Evolutionary conservation across 2,113 vertebrate species (phyloP), one percentile per base, ranked within the genome.

Genomic region (Planiliza haematocheilus): DNA sequence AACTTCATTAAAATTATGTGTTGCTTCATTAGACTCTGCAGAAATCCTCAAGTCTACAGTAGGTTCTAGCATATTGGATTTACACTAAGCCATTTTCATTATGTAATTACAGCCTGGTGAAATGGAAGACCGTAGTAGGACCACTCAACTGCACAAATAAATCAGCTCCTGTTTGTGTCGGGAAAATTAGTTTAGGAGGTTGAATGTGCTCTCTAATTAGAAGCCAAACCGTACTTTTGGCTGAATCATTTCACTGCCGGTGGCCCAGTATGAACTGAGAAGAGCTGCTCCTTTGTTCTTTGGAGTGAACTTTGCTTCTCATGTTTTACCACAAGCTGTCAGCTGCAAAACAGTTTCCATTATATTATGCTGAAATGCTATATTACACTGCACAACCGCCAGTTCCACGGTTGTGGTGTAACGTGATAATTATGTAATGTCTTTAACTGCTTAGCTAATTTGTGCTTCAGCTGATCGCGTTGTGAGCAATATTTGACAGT

Each of bases 81-180:
- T 49, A 66, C 7, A 48, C 52, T 21, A 60, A 83, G 64, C 63
- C 30, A 10, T 81, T 83, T 75, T 74, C 48, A 74, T 84, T 62
- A 85, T 58, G 51, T 43, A 83, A 86, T 86, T 86, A 81, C 57
- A 77, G 41, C 10, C 53, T 77, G 61, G 69, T 38, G 64, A 61
- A 84, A 79, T 53, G 10, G 34, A 69, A 72, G 64, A 70, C 17
- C 52, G 62, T 42, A 4, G 18, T 66, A 11, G 9, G 12, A 65
- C 50, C 37, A 12, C 24, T 77, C 70, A 55, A 30, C 53, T 3
- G 50, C 8, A 51, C 7, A 7, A 68, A 80, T 78, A 52, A 80
- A 88, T 78, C 77, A 79, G 42, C 10, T 50, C 57, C 21, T 21
- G 36, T 84, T 74, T 81, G 70, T 78, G 83, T 62, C 11, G 2